A percentile compares a stretch with the other conserved stretches of the same genome.
These are phyloP conservation scores for Phylloscopus whistleri DNA, from an alignment of 2,113 vertebrate genomes.

Conservation along the genomic window DNA sequence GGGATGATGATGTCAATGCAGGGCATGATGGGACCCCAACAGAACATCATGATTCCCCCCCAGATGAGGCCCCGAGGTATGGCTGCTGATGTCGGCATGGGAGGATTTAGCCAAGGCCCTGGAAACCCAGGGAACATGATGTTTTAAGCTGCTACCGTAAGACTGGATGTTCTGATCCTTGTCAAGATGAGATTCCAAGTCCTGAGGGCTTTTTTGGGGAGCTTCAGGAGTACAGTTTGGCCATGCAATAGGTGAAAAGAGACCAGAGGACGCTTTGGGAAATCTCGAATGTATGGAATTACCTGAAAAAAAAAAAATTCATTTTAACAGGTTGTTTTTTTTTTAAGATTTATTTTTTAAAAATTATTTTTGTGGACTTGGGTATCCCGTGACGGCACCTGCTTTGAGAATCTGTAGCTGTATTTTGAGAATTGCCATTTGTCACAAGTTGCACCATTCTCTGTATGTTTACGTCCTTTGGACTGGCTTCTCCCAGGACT, in stretches of 20 bases:
- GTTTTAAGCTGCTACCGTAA: conserved; percentile 90
- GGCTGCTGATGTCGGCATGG: conserved; percentile 93
- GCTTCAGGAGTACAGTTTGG: conserved; percentile 73
- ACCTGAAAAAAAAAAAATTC: conserved; percentile 77
- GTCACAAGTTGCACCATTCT: conserved; percentile 89
- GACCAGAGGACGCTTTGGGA: conserved; percentile 76
- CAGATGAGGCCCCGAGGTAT: conserved; percentile 96
- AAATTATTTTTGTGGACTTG: conserved; percentile 86
- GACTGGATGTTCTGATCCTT: conserved; percentile 74
- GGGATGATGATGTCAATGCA: conserved; percentile 99
- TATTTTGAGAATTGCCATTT: conserved; percentile 83
- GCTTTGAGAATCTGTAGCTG: conserved; percentile 80
- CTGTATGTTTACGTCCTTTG: conserved; percentile 88
- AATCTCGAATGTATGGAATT: conserved; percentile 83
- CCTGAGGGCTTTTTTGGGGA: conserved; percentile 70
- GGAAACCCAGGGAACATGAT: conserved; percentile 97
- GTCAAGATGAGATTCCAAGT: conserved; percentile 79
- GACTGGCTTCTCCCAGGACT: conserved; percentile 88
- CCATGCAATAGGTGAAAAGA: conserved; percentile 80
- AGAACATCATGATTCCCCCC: conserved; percentile 98
- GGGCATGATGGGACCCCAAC: conserved; percentile 97
- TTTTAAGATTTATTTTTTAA: conserved; percentile 88
- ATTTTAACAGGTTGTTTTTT: conserved; percentile 83
- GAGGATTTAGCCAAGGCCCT: conserved; percentile 95
- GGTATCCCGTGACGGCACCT: conserved; percentile 78